phyloP scores from a whole-genome alignment of 2,797 vertebrate genomes.

The Lateolabrax maculatus region DNA sequence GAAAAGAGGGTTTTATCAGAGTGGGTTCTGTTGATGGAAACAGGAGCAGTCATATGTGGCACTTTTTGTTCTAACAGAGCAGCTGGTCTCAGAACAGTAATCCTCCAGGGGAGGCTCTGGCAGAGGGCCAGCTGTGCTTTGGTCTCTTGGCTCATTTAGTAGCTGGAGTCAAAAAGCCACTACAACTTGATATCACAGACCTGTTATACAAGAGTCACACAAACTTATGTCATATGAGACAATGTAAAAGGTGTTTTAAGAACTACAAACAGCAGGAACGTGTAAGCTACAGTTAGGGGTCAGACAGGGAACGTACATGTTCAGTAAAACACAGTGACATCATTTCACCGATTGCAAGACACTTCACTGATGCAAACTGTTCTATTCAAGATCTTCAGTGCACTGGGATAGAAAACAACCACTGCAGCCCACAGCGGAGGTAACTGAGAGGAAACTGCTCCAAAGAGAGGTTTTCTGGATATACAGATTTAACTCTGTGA shows the following conservation, averaged over 20 bases:
- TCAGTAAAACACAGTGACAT: too few species aligned
- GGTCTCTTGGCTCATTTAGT: constrained; percentile 48
- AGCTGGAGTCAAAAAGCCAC: constrained; percentile 50
- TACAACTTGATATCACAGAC: constrained; percentile 32
- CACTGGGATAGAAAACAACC: not conserved
- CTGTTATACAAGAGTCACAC: constrained; percentile 35
- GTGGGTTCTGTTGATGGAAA: constrained; percentile 20
- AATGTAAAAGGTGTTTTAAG: not conserved
- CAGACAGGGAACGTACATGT: constrained; percentile 5
- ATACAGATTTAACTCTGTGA: too few species aligned
- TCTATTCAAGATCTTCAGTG: not conserved
- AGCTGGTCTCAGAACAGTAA: constrained; percentile 71
- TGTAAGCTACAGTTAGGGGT: not conserved
- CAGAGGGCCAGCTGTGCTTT: constrained; percentile 50
- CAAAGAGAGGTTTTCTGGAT: not conserved
- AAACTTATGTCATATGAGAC: constrained; percentile 1
- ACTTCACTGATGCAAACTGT: not conserved
- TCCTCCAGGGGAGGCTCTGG: constrained; percentile 48
- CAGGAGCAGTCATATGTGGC: constrained; percentile 27
- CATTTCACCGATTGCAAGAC: not conserved
- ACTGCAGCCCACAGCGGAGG: not conserved
- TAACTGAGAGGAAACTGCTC: not conserved
- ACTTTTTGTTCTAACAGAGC: constrained; percentile 59
- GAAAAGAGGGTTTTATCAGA: not conserved
- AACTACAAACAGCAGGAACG: not conserved